Base-by-base conservation (phyloP, 2,797 vertebrate genomes). In the Hippoglossus hippoglossus region DNA sequence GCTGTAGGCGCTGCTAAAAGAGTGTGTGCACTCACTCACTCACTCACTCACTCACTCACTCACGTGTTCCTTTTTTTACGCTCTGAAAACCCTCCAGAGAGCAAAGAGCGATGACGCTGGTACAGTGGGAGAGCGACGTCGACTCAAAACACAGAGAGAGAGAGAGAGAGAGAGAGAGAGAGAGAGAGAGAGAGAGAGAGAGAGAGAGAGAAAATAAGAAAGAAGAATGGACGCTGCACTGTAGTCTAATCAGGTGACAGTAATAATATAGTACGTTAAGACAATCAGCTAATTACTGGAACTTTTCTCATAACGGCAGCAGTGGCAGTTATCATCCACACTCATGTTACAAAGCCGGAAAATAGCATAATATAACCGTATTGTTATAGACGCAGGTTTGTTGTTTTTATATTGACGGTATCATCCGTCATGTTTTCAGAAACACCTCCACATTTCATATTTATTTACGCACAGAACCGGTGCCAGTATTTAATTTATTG, bases 1-100 rank as follows among this genome's bases (percentile, higher is more conserved):
- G 94, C 94, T 95, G 93, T 93, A 94, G 94, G 93, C 94, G 93
- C 93, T 95, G 87, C 89, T 93, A 95, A 94, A 59, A 93, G 92
- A 92, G 82, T 81, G 85, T 88, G 89, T 82, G 90, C 87, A 78
- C 79, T 78, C 80, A 46, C 71, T 94, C 92, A 18, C 53, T 54
- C 26, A 16, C 53, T 55, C 53, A 85, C 84, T 79, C 82, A 79
- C 61, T 49, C 46, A n/a, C n/a, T n/a, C n/a, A n/a, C n/a, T n/a
- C n/a, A 87, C 87, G 87, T 90, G 86, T 71, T 80, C 60, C 15
- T 2, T 46, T 46, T 67, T 53, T 64, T 81, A 88, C 83, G 86
- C 86, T 89, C 85, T 86, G 86, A 91, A 91, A 93, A 88, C 5
- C 81, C 91, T 92, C 91, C 63, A 68, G 81, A 90, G 91, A 92